Evolutionary conservation across 2,113 vertebrate species (phyloP), one percentile per base, ranked within the genome.

Genomic region (Rhegmatorhina hoffmannsi): DNA sequence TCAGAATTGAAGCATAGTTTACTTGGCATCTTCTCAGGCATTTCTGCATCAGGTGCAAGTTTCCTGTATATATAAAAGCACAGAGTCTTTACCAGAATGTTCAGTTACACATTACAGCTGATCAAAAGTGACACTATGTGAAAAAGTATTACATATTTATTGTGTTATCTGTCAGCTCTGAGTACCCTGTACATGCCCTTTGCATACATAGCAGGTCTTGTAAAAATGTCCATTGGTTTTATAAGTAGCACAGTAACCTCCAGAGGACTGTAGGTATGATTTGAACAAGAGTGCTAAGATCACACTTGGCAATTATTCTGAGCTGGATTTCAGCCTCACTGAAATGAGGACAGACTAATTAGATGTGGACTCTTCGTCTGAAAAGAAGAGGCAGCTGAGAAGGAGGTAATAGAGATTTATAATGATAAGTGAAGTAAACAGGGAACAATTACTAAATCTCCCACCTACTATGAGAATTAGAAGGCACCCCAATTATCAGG

Each of bases 271-370:
- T 53, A 73, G 77, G 53, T 68, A 23, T 43, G 66, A 76, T 89
- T 78, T 89, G 58, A 49, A 53, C 55, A 62, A 80, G 73, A 17
- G n/a, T 59, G 58, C 69, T 91, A 76, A n/a, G 62, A 87, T 85
- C 1, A 0, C 58, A 53, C 81, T 94, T 84, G 63, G 84, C 67
- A 94, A 84, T 87, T 94, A 92, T 89, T 95, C 72, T 87, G 91
- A 89, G 69, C n/a, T 93, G 76, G 80, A 80, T 89, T 93, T 94
- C 84, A 87, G 91, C 62, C 62, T 91, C 79, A 50, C 66, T 91
- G 69, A 94, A 97, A 94, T 79, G 66, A 87, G 80, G 52, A 82
- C 73, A 68, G 73, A 87, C 58, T 97, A 95, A 96, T 94, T 94
- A 92, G 86, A 44, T 64, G 81, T 86, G 80, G 69, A 89, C 47